Percentiles rank a stretch among this genome's conserved stretches.
Conservation (phyloP, 2,113 vertebrate species). For the Ariopsis seemanni region DNA sequence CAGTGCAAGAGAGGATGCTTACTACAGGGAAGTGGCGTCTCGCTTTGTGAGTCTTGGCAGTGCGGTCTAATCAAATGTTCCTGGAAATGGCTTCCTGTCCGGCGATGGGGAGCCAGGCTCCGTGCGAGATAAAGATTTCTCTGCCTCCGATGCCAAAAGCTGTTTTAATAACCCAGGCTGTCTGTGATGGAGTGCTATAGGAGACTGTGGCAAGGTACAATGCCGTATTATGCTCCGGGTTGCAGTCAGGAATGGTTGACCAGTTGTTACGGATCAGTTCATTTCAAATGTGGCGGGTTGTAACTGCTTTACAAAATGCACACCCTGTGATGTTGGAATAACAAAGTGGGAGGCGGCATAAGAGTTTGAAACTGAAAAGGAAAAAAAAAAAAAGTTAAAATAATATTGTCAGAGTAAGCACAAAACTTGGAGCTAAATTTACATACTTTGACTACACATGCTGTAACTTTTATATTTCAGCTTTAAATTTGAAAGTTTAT, state of each 20-base stretch:
- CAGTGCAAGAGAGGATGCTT: slow-evolving; percentile 45
- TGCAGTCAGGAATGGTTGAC: slow-evolving; percentile 8
- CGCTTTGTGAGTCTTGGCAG: slow-evolving; percentile 55
- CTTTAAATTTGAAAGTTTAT: neutral
- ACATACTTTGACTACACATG: neutral
- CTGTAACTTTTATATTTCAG: neutral
- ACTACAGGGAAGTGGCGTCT: slow-evolving; percentile 48
- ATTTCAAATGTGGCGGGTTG: slow-evolving; percentile 27
- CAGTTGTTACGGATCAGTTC: slow-evolving; percentile 34
- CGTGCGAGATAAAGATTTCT: slow-evolving; percentile 50
- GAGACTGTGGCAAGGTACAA: slow-evolving; percentile 2
- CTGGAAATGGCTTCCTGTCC: slow-evolving; percentile 57
- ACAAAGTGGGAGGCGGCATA: neutral
- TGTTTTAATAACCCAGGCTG: slow-evolving; percentile 53
- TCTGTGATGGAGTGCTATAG: slow-evolving; percentile 32
- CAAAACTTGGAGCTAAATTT: neutral
- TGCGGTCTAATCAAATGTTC: slow-evolving; percentile 56
- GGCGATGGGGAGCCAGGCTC: slow-evolving; percentile 42
- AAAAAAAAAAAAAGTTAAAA: neutral
- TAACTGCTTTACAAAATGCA: slow-evolving; percentile 21
- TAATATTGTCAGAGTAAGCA: neutral
- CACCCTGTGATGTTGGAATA: neutral
- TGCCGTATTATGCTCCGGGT: neutral
- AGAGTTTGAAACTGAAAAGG: neutral
- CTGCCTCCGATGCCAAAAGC: slow-evolving; percentile 46